Evolutionary conservation across 2,888 invertebrate species (phyloP).

Genomic region (Portevinia maculata): DNA sequence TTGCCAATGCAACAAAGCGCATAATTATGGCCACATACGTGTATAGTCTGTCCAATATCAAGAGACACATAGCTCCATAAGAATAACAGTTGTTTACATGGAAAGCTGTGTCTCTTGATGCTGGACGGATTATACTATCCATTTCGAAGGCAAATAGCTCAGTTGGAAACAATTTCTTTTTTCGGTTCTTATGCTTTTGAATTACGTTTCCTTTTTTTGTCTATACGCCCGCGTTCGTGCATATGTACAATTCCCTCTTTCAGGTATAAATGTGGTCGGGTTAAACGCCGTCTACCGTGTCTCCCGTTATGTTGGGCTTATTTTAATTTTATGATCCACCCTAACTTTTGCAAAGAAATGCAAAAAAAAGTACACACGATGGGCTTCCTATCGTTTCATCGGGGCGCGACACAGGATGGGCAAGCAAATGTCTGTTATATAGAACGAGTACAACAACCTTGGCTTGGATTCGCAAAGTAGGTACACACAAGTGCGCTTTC

Average conservation of each 20-base stretch:
- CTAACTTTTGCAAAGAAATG: constrained; percentile 41
- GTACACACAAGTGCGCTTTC: constrained; percentile 68
- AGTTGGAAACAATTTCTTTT: constrained; percentile 49
- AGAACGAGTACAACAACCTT: constrained; percentile 74
- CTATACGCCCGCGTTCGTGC: not conserved
- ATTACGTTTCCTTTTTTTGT: not conserved
- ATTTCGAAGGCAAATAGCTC: constrained; percentile 12
- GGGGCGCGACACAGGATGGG: constrained; percentile 22
- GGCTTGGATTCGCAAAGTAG: constrained; percentile 73
- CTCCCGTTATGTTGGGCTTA: constrained; percentile 50
- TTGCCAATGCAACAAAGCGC: constrained; percentile 46
- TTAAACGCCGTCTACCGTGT: constrained; percentile 49
- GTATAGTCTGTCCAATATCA: too few relatives aligned
- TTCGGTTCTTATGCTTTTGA: constrained; percentile 3
- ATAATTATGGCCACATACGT: constrained; percentile 52
- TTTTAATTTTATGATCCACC: constrained; percentile 62
- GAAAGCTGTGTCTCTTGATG: too few relatives aligned
- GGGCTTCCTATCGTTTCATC: not conserved
- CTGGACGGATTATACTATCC: constrained; percentile 3
- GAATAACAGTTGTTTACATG: too few relatives aligned
- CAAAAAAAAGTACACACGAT: constrained; percentile 19
- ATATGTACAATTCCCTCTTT: not conserved
- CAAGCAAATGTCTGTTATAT: constrained; percentile 64
- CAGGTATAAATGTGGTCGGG: constrained; percentile 7
- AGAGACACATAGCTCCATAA: too few relatives aligned